Evolutionary conservation across 2,888 invertebrate genomes (phyloP), one percentile per base, ranked within the genome.

Genomic region (Syrphus vitripennis): DNA sequence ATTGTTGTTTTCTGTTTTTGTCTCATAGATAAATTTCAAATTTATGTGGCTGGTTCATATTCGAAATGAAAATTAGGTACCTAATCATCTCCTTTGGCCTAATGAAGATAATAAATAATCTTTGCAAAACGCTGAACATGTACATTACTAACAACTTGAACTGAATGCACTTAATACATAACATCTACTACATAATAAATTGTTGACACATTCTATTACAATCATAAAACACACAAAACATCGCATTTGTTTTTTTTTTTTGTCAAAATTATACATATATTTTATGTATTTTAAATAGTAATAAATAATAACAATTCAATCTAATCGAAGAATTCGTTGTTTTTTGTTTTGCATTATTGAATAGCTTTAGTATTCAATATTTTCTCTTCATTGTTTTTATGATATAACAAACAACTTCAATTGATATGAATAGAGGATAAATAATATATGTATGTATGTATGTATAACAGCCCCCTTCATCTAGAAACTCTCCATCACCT

Each of bases 181-280:
- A 1, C 0, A 14, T 16, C 45, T 76, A 45, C n/a, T 69, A 50
- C 57, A 10, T 12, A 16, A 6, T 16, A 0, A 4, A 2, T 29
- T 5, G 24, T 70, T 84, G 79, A 84, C 80, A 84, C 57, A 1
- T 21, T 84, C 83, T 84, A 80, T 12, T 84, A 80, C 83, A 50
- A 26, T 75, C 6, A 6, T 1, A 16, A 14, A 61, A 70, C 16
- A 65, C 40, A 42, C 55, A 83, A 57, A 83, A 83, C 83, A 83
- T 83, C 61, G 83, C 74, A 79, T 57, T 21, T 42, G 21, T 19
- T 29, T 59, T 45, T 26, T 40, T 74, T 83, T 77, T 63, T 37
- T 24, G 1, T 29, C 16, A 16, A 55, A 34, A 55, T 48, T 70
- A 63, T 37, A 61, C n/a, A 40, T 14, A 59, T 53, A 50, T 55